phyloP scores from a whole-genome alignment of 2,888 invertebrate genomes.

The Sminthurinus aureus region DNA sequence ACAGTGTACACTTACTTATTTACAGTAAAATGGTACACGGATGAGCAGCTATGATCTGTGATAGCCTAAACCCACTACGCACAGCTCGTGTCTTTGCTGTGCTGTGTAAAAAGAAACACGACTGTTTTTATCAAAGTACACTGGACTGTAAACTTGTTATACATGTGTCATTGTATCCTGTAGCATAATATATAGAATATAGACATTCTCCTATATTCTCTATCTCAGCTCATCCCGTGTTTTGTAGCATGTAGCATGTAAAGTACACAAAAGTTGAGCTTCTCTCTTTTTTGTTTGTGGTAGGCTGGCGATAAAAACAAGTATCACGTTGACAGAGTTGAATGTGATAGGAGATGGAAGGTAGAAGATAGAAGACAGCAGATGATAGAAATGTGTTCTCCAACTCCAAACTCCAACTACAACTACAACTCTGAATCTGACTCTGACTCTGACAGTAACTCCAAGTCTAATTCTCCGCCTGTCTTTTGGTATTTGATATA shows the following conservation, averaged over 20 bases:
- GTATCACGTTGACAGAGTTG: not conserved
- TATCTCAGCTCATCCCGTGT: not conserved
- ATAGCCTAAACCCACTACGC: not conserved
- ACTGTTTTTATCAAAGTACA: conserved; percentile 17
- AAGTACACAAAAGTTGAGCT: not conserved
- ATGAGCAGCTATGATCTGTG: not conserved
- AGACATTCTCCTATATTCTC: not conserved
- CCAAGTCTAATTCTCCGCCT: not conserved
- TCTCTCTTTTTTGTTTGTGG: not conserved
- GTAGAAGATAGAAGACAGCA: not conserved
- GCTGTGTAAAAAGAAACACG: conserved; percentile 21
- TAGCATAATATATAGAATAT: not conserved
- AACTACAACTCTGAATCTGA: conserved; percentile 1
- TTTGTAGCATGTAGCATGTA: not conserved
- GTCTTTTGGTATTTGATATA: conserved; percentile 33
- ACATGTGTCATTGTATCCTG: too few species aligned
- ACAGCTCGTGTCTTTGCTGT: not conserved
- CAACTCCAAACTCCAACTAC: not conserved
- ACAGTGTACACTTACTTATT: too few species aligned
- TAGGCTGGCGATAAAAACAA: not conserved
- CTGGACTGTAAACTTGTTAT: too few species aligned
- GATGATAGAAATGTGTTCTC: not conserved
- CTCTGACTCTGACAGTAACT: conserved; percentile 10
- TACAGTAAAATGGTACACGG: too few species aligned
- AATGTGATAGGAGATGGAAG: not conserved